phyloP scores from a whole-genome alignment of 2,888 invertebrate species.

The Tethea ocularis region DNA sequence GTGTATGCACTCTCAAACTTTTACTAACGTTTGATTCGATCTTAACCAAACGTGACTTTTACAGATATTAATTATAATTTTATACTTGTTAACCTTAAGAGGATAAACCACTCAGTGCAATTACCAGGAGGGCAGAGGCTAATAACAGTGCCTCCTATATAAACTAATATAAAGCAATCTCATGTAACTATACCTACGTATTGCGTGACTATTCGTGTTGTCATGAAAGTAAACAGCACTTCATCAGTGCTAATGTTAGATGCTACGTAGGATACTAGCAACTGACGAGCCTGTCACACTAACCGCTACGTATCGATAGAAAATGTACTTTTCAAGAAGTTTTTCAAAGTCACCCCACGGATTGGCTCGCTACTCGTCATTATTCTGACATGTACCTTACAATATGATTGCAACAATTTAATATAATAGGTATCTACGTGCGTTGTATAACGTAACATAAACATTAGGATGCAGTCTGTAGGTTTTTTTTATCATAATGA shows the following conservation, averaged over 20 bases:
- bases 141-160: no score
- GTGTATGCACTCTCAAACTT: no score
- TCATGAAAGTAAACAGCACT: neutral
- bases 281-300: neutral
- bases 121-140: neutral
- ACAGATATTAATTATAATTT: no score
- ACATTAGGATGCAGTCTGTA: neutral
- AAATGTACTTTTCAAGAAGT: no score
- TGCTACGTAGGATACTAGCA: neutral
- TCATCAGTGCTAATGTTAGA: neutral
- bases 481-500: neutral
- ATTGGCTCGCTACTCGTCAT: neutral
- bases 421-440: neutral
- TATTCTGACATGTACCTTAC: neutral
- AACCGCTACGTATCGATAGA: neutral
- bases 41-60: no score
- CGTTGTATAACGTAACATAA: neutral
- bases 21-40: no score
- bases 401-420: slow-evolving; percentile 1
- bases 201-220: neutral
- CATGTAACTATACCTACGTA: neutral
- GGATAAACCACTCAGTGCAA: no score
- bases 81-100: no score
- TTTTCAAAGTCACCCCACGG: no score
- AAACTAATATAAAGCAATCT: neutral